Percentiles rank a stretch among this genome's conserved stretches.
phyloP scores from a whole-genome alignment of 2,797 vertebrate species.

The Spatula clypeata region DNA sequence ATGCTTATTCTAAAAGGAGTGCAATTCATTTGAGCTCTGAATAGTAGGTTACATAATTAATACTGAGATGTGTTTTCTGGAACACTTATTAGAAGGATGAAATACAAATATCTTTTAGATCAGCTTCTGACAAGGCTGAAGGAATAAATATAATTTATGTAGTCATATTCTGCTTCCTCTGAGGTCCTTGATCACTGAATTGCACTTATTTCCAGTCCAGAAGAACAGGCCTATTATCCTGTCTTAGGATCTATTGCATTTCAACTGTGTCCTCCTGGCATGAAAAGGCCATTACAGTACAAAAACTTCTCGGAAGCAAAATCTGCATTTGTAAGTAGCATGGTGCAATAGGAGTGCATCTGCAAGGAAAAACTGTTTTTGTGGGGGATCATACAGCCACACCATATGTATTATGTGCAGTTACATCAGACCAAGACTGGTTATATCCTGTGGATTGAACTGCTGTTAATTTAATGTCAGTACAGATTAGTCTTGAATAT shows the following conservation, averaged over 20 bases:
- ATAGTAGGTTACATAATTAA: conserved; percentile 58
- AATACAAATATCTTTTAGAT: conserved; percentile 73
- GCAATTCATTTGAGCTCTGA: conserved; percentile 51
- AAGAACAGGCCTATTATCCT: neutral
- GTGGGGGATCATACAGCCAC: neutral
- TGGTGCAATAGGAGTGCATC: neutral
- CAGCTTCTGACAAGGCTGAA: conserved; percentile 51
- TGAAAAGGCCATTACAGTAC: neutral
- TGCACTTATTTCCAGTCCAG: neutral
- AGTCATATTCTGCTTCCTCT: conserved; percentile 42
- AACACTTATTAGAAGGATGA: conserved; percentile 64
- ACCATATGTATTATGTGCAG: neutral
- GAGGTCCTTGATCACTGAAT: conserved; percentile 40
- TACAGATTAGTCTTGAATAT: rapidly evolving
- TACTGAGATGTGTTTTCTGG: conserved; percentile 56
- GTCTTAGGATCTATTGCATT: neutral
- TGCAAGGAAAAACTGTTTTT: neutral
- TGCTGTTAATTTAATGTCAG: neutral
- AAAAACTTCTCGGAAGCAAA: neutral
- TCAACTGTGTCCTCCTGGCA: neutral
- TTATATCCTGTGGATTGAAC: neutral
- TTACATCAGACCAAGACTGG: neutral
- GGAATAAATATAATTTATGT: conserved; percentile 74
- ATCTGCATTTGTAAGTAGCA: neutral
- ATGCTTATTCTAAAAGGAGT: conserved; percentile 58